These are phyloP conservation scores for Stercorarius parasiticus DNA, from an alignment of 2,113 vertebrate species.

Conservation along the genomic window DNA sequence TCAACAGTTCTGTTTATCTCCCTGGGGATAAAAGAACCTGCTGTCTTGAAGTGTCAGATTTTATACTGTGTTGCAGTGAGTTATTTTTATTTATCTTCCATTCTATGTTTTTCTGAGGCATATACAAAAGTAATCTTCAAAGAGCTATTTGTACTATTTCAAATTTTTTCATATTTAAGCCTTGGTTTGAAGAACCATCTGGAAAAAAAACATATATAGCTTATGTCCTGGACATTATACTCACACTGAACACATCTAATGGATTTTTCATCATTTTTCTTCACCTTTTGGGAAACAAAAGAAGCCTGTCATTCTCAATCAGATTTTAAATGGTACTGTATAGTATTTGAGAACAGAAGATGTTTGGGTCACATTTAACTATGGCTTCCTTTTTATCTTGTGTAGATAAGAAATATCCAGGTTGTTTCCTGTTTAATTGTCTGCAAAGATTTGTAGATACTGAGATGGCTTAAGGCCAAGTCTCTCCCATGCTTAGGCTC, in stretches of 20 bases:
- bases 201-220: background rate
- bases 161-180: constrained; percentile 57
- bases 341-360: background rate
- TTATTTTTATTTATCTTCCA: constrained; percentile 74
- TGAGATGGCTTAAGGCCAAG: background rate
- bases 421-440: background rate
- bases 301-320: background rate
- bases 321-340: background rate
- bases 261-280: background rate
- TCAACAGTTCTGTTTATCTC: constrained; percentile 74
- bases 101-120: constrained; percentile 62
- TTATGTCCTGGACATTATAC: background rate
- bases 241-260: background rate
- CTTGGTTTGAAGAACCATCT: constrained; percentile 54
- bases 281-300: background rate
- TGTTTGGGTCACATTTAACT: background rate
- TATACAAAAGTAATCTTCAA: constrained; percentile 72
- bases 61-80: constrained; percentile 56
- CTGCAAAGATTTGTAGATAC: background rate
- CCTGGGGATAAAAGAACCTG: constrained; percentile 59
- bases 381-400: background rate
- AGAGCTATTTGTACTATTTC: constrained; percentile 64
- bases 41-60: constrained; percentile 74
- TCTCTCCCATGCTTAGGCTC: background rate
- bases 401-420: background rate